phyloP scores from a whole-genome alignment of 2,888 invertebrate species.

The Globia sparganii region DNA sequence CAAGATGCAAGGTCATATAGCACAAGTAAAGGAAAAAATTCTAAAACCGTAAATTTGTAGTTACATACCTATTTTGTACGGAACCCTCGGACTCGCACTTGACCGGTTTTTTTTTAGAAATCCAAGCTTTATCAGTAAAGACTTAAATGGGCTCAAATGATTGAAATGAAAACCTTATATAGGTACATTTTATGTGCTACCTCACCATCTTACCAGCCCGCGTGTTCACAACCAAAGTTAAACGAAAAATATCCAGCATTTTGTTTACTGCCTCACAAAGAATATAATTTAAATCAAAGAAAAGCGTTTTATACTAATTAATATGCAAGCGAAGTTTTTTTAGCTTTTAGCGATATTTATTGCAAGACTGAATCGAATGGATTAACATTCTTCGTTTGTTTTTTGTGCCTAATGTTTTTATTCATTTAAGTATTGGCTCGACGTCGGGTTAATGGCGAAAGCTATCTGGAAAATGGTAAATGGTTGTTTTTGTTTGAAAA shows the following conservation, averaged over 20 bases:
- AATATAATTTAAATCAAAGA: conserved; percentile 58
- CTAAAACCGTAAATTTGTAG: too few relatives aligned
- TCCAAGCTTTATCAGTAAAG: too few relatives aligned
- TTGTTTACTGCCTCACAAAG: conserved; percentile 53
- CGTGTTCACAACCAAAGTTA: conserved; percentile 30
- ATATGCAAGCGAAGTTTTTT: conserved; percentile 61
- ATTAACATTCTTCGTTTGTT: conserved; percentile 34
- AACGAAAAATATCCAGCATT: conserved; percentile 47
- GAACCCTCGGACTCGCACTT: too few relatives aligned
- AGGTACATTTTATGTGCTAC: background rate
- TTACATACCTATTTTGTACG: too few relatives aligned
- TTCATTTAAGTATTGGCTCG: conserved; percentile 33
- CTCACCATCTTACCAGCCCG: background rate
- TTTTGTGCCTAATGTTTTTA: conserved; percentile 42
- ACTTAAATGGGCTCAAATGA: too few relatives aligned
- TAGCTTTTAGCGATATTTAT: conserved; percentile 41
- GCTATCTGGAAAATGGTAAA: conserved; percentile 5
- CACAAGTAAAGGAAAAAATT: too few relatives aligned
- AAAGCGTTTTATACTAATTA: conserved; percentile 59
- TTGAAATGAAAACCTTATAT: too few relatives aligned
- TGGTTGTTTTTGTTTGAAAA: background rate
- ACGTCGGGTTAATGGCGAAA: conserved; percentile 14
- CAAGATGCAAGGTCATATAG: too few relatives aligned
- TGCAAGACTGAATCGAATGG: conserved; percentile 13
- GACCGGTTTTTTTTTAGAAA: too few relatives aligned